Percentiles rank a stretch among this genome's conserved stretches.
Conservation (phyloP, 2,113 vertebrate species). For the Talpa occidentalis region DNA sequence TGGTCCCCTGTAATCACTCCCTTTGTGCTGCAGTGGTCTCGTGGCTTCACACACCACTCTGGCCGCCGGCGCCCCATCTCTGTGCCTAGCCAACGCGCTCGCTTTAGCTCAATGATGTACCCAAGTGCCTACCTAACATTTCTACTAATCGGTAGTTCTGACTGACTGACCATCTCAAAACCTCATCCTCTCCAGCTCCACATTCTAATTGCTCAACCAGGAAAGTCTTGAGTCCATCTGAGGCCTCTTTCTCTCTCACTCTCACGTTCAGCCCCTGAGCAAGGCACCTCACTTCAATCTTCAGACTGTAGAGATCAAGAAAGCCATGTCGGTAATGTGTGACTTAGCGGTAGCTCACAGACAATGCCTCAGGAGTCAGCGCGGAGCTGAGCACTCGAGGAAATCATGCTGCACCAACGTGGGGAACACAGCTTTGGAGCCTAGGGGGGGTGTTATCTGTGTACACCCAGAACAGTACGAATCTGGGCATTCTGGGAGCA, state of each 20-base stretch:
- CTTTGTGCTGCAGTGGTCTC: not conserved
- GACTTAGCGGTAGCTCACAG: not conserved
- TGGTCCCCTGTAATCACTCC: not conserved
- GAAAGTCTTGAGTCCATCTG: too few species aligned
- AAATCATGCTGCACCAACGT: not conserved
- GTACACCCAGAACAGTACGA: slow-evolving; percentile 33
- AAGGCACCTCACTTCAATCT: not conserved
- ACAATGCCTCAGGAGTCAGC: not conserved
- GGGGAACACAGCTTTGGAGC: slow-evolving; percentile 9
- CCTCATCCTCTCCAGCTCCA: too few species aligned
- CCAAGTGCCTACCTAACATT: not conserved
- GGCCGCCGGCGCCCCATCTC: not conserved
- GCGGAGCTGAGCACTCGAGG: not conserved
- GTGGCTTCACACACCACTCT: not conserved
- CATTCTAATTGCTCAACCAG: too few species aligned
- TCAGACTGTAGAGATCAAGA: not conserved
- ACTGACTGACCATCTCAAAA: not conserved
- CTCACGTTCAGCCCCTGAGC: not conserved
- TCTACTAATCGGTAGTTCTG: not conserved
- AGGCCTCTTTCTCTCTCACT: not conserved
- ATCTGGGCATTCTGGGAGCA: not conserved
- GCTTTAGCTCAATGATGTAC: not conserved
- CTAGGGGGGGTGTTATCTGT: slow-evolving; percentile 38
- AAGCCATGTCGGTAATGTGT: not conserved
- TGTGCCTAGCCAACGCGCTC: not conserved